Conservation (phyloP, 2,113 vertebrate genomes). For the Ailuropoda melanoleuca region DNA sequence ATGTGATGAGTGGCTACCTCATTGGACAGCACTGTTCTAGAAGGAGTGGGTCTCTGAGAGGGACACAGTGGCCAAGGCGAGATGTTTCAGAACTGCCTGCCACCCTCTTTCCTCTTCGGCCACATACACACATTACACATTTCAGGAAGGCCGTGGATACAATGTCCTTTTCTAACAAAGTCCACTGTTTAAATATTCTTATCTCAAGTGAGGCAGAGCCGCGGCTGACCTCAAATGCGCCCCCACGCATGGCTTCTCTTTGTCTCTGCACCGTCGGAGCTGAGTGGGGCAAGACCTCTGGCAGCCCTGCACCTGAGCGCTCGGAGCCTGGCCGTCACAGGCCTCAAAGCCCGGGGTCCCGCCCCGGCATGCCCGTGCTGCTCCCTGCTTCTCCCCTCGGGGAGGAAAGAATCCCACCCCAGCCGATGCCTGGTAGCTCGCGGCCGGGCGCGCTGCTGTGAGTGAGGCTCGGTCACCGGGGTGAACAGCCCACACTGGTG, state of each 20-base stretch:
- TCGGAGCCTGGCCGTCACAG: not conserved
- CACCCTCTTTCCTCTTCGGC: rapidly evolving
- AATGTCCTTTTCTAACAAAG: not conserved
- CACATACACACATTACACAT: not conserved
- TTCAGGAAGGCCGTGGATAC: not conserved
- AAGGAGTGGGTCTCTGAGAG: not conserved
- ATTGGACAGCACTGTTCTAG: not conserved
- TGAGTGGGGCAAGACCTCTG: not conserved
- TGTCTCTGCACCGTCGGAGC: not conserved
- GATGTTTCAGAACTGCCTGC: not conserved
- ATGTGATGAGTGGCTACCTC: not conserved
- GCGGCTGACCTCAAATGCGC: not conserved
- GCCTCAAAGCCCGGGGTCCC: not conserved
- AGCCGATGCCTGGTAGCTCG: not conserved
- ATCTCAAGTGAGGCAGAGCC: conserved; percentile 22
- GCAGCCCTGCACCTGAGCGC: not conserved
- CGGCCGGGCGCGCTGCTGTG: rapidly evolving
- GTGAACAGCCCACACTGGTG: not conserved
- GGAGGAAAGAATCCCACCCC: not conserved
- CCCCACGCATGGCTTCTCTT: not conserved
- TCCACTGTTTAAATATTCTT: conserved; percentile 17
- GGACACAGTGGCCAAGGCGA: not conserved
- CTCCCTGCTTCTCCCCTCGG: not conserved
- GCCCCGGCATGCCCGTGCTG: rapidly evolving
- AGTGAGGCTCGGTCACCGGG: not conserved